A percentile compares a stretch with the other conserved stretches of the same genome.
phyloP scores from a whole-genome alignment of 2,888 invertebrate species.

The Cheilosia vulpina region DNA sequence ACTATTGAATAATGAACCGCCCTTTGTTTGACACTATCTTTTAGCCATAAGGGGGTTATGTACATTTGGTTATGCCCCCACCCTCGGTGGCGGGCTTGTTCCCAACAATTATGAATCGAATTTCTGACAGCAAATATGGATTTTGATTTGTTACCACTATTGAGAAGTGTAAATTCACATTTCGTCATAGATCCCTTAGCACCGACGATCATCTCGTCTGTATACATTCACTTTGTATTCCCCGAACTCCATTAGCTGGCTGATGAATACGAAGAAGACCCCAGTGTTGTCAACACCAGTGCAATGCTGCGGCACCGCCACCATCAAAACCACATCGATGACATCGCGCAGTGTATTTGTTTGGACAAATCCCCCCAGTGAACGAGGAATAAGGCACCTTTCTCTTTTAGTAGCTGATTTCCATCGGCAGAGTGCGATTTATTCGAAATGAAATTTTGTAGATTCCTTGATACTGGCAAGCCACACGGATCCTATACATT shows the following conservation, averaged over 20 bases:
- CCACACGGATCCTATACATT: slow-evolving; percentile 34
- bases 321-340: slow-evolving; percentile 36
- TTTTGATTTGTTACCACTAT: too few species aligned
- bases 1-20: too few species aligned
- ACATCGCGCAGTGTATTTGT: slow-evolving; percentile 47
- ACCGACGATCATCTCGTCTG: slow-evolving; percentile 25
- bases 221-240: slow-evolving; percentile 58
- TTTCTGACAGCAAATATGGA: too few species aligned
- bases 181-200: slow-evolving; percentile 45
- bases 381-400: slow-evolving; percentile 51
- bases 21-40: too few species aligned
- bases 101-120: too few species aligned
- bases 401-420: slow-evolving; percentile 67
- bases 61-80: too few species aligned
- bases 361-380: slow-evolving; percentile 43
- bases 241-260: slow-evolving; percentile 45
- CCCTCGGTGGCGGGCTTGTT: too few species aligned
- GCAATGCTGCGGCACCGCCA: not conserved
- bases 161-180: slow-evolving; percentile 44
- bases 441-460: slow-evolving; percentile 68
- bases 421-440: slow-evolving; percentile 60
- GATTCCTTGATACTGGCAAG: slow-evolving; percentile 54
- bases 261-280: slow-evolving; percentile 54
- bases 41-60: too few species aligned
- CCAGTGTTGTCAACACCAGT: slow-evolving; percentile 44